A percentile compares a stretch with the other conserved stretches of the same genome.
phyloP scores from a whole-genome alignment of 2,797 vertebrate genomes.

The Neomorphus geoffroyi region DNA sequence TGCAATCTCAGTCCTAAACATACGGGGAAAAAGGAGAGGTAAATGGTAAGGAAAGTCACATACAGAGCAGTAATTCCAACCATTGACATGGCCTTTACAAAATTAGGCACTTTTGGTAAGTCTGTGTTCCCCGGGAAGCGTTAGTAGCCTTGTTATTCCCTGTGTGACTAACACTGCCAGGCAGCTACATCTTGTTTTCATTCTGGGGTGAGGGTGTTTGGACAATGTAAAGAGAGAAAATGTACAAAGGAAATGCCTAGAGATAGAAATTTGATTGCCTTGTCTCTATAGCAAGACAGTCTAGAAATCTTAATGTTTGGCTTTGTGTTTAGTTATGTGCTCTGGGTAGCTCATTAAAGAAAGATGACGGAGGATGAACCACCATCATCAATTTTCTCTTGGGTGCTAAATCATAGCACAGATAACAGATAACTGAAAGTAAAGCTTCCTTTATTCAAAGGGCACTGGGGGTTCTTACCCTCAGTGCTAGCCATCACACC shows the following conservation, averaged over 20 bases:
- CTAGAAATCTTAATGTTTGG: neutral
- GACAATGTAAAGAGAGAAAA: neutral
- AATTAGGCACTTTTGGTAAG: neutral
- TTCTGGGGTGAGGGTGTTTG: neutral
- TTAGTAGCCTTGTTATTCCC: neutral
- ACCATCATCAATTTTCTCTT: neutral
- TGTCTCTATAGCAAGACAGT: neutral
- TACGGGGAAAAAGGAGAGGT: neutral
- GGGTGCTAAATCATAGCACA: neutral
- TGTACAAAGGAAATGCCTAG: neutral
- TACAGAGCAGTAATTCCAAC: neutral
- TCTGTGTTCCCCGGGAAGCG: neutral
- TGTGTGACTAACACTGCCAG: neutral
- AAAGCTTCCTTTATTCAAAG: neutral
- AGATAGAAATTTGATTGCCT: neutral
- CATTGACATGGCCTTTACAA: neutral
- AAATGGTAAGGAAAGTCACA: neutral
- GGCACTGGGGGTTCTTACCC: neutral
- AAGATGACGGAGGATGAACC: neutral
- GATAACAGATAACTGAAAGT: neutral
- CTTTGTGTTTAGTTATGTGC: neutral
- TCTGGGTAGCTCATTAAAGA: neutral
- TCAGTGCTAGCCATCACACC: neutral
- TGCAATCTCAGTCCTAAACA: neutral
- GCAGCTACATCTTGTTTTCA: neutral